Base-by-base conservation (phyloP, 2,888 invertebrate species). In the Adineta ricciae region DNA sequence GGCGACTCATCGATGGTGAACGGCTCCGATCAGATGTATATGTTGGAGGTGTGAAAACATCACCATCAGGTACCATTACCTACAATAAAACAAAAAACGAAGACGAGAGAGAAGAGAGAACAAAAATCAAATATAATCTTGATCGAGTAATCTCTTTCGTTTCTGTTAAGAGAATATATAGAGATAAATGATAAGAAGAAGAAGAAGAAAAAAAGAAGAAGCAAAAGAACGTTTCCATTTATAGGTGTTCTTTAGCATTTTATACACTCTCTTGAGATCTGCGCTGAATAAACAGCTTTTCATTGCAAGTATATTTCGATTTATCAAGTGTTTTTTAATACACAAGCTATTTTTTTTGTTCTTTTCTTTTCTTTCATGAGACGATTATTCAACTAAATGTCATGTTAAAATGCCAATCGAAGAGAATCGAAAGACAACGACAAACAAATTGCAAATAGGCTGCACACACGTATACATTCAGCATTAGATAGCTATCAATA, bases 371-470 rank as follows among this genome's bases (percentile, higher is more conserved):
- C 64, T 64, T 64, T 64, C 32, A 64, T 64, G 19, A 64, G 64
- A 32, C 14, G 32, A 16, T 64, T 64, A 64, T 64, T 32, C 64
- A 27, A 64, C 16, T 27, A 64, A 64, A 64, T 64, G 64, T 64
- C 64, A 64, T 64, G 64, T 64, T 36, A 27, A 64, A 64, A 64
- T 64, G 64, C 64, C 64, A 64, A 64, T 36, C 16, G 14, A 64
- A 64, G 32, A 64, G 64, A 64, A 32, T 64, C 64, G 32, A 64
- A 64, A 64, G 64, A 64, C 64, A 64, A 64, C 64, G 64, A 64
- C 64, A 64, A 64, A 64, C 32, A 64, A 64, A 16, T 27, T 64
- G 32, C 64, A 64, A 64, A 64, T 64, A 64, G 32, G 64, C 11
- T 32, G 32, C 64, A 64, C 32, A 32, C 64, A 27, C 19, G 19